Evolutionary conservation across 2,113 vertebrate species (phyloP).

Genomic region (Chaetorhynchus papuensis): DNA sequence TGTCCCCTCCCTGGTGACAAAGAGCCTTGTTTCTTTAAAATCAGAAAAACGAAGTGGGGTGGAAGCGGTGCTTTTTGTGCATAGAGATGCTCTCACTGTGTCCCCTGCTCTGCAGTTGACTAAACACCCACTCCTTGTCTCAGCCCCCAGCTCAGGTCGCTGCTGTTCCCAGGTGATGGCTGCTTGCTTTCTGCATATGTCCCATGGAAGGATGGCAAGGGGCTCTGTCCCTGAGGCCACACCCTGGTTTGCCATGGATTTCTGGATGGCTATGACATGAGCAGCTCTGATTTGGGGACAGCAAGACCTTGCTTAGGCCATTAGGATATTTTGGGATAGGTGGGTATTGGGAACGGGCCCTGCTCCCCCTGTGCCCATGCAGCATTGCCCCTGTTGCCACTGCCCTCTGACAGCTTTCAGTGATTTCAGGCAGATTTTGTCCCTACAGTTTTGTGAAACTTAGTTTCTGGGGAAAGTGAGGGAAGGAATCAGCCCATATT

Average conservation of each 20-base stretch:
- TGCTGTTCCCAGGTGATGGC: not conserved
- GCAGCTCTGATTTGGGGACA: not conserved
- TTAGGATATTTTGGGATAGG: not conserved
- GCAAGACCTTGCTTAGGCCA: not conserved
- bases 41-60: not conserved
- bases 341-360: accelerated
- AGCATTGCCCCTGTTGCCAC: accelerated
- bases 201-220: not conserved
- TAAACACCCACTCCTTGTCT: accelerated
- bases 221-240: accelerated
- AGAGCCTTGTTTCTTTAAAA: not conserved
- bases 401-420: not conserved
- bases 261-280: accelerated
- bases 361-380: accelerated
- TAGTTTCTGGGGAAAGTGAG: accelerated
- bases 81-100: not conserved
- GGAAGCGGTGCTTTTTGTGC: not conserved
- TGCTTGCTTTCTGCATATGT: not conserved
- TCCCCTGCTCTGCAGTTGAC: not conserved
- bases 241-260: not conserved
- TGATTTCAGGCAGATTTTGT: not conserved
- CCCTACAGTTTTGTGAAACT: not conserved
- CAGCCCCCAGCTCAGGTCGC: not conserved
- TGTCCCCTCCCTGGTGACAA: not conserved
- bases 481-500: not conserved